phyloP scores from a whole-genome alignment of 2,888 invertebrate species.

The Athrips mouffetella region DNA sequence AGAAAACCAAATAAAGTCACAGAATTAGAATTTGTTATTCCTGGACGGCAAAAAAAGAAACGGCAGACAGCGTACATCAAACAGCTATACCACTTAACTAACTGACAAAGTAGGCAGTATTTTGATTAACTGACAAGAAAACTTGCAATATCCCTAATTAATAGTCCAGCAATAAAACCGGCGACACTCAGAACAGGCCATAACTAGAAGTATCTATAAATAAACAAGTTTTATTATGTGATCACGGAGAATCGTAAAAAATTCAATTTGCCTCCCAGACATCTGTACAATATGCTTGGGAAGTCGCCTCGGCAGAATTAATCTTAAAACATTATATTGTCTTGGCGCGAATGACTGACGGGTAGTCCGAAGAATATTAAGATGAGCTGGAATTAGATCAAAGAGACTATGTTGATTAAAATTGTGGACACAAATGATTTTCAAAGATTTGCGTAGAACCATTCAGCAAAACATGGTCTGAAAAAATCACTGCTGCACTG shows the following conservation, averaged over 20 bases:
- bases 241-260: slow-evolving; percentile 45
- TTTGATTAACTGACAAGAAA: slow-evolving; percentile 23
- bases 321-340: slow-evolving; percentile 15
- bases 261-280: slow-evolving; percentile 40
- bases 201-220: slow-evolving; percentile 39
- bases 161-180: slow-evolving; percentile 22
- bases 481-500: too few species aligned
- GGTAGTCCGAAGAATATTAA: too few species aligned
- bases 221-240: slow-evolving; percentile 41
- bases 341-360: slow-evolving; percentile 7
- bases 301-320: slow-evolving; percentile 7
- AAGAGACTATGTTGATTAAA: too few species aligned
- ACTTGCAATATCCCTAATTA: slow-evolving; percentile 23
- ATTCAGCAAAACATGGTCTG: too few species aligned
- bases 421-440: too few species aligned
- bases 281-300: slow-evolving; percentile 15
- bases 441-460: too few species aligned
- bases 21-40: too few species aligned
- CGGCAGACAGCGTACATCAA: too few species aligned
- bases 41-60: too few species aligned
- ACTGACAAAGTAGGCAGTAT: slow-evolving; percentile 16
- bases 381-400: too few species aligned
- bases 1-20: too few species aligned
- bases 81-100: background rate
- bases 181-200: slow-evolving; percentile 27